Base-by-base conservation (phyloP, 2,888 invertebrate genomes). In the Mesochorus sp. region DNA sequence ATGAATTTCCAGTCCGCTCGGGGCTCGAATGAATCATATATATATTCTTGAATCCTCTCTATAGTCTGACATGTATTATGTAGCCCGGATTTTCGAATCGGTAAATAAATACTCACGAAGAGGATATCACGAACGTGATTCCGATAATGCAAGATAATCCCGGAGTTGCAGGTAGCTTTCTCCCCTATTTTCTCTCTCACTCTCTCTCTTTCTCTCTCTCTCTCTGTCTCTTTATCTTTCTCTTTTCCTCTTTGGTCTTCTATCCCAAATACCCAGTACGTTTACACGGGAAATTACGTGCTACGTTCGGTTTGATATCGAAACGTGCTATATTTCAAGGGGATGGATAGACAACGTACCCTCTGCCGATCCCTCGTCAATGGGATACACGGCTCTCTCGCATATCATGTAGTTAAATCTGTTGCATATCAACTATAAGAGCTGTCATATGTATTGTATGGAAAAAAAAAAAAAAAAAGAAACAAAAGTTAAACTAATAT, bases 121-220 rank as follows among this genome's bases (percentile, higher is more conserved):
- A 73, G 62, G 14, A 74, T 74, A 57, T 78, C 68, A 44, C 44
- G 42, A 59, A 53, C 12, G 68, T 64, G 42, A 51, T 64, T 59
- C 19, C 37, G 64, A 70, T 78, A 78, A 64, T 78, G 64, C 68
- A 44, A 57, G 73, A 64, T 78, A 70, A 78, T 74, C 64, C 68
- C 19, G 31, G 28, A 70, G 17, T 39, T 34, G 26, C 19, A 53
- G 42, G 42, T 34, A 55, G 26, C n/a, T 19, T 6, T 6, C 17
- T 3, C 8, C 8, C 6, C 3, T 19, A 8, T 24, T 34, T 19
- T 26, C 0, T 3, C 26, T 8, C n/a, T 8, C 26, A 8, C 42
- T 39, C 39, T 12, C 4, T 12, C 8, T 12, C n/a, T 12, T 4
- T 12, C n/a, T n/a, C n/a, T n/a, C n/a, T n/a, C n/a, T 19, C 10